phyloP scores from a whole-genome alignment of 1,140 invertebrate species.

The Uloborus diversus region DNA sequence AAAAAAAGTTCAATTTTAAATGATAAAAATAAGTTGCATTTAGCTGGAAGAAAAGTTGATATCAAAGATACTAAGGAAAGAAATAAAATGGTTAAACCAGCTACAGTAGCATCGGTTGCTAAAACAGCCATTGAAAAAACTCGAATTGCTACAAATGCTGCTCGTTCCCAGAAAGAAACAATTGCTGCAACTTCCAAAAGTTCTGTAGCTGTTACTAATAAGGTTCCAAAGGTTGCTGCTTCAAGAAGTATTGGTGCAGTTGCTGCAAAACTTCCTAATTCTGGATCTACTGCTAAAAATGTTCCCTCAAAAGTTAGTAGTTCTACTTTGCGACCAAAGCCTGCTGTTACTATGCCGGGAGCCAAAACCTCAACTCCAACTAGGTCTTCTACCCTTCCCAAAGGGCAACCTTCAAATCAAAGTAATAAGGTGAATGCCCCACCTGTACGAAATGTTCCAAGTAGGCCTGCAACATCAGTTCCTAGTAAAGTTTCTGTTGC shows the following conservation, averaged over 20 bases:
- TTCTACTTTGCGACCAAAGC: not conserved
- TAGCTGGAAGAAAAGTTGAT: not conserved
- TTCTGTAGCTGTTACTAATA: not conserved
- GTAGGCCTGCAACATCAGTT: conserved; percentile 15
- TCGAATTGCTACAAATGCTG: not conserved
- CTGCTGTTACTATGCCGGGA: not conserved
- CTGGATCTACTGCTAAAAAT: not conserved
- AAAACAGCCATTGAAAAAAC: not conserved
- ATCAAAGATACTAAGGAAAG: not conserved
- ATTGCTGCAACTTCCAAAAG: not conserved
- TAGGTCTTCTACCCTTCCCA: not conserved
- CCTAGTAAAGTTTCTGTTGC: conserved; percentile 7
- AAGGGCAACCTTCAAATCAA: not conserved
- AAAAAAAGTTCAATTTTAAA: conserved; percentile 6
- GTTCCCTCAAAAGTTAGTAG: not conserved
- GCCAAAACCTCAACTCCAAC: not conserved
- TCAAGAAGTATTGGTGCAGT: not conserved
- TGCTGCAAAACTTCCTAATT: not conserved
- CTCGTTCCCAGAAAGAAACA: not conserved
- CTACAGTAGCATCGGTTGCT: not conserved
- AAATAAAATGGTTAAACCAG: not conserved
- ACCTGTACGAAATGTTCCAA: not conserved
- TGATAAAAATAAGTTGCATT: conserved; percentile 13
- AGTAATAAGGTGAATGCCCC: conserved; percentile 11
- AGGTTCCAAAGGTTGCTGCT: not conserved